Evolutionary conservation across 2,888 invertebrate species (phyloP), one percentile per base, ranked within the genome.

Genomic region (Horisme vitalbata): DNA sequence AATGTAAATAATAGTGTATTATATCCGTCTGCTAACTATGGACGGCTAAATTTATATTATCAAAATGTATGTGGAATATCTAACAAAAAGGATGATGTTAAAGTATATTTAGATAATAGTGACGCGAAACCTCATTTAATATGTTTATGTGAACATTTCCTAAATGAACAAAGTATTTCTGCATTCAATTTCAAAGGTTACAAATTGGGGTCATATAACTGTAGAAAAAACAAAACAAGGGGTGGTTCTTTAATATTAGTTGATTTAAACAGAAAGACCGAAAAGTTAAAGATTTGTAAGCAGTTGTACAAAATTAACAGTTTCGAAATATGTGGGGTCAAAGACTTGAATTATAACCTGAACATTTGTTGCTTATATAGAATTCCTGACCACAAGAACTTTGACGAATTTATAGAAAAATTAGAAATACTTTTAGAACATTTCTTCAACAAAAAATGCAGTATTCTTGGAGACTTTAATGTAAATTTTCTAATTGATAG

Each of bases 251-350:
- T 36, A 9, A 36, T 36, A 5, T n/a, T 36, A 12, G 10, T 7
- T 3, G n/a, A 11, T 11, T 1, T 2, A 1, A 9, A 36, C 7
- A 4, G 3, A 4, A 14, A 9, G 1, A 10, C 7, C n/a, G 27
- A 36, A 23, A 27, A 36, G 11, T 9, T 36, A 8, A 11, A 5
- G 4, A 14, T 18, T 11, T 27, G 36, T 27, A 26, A 36, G 12
- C 9, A 36, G 8, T 5, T 27, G 3, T 36, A 36, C 9, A 36
- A 26, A 18, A 3, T 18, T 9, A 7, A 36, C 1, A 27, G 27
- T 27, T 36, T 36, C n/a, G 36, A 36, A 18, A 18, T 36, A 6
- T 36, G 27, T 7, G 36, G 36, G 3, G 11, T 18, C 1, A 36
- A n/a, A 7, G 36, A 36, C 11, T 0, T 18, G 0, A 7, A 18